A percentile compares a stretch with the other conserved stretches of the same genome.
These are phyloP conservation scores for Petaurus breviceps DNA, from an alignment of 2,113 vertebrate genomes.

Conservation along the genomic window DNA sequence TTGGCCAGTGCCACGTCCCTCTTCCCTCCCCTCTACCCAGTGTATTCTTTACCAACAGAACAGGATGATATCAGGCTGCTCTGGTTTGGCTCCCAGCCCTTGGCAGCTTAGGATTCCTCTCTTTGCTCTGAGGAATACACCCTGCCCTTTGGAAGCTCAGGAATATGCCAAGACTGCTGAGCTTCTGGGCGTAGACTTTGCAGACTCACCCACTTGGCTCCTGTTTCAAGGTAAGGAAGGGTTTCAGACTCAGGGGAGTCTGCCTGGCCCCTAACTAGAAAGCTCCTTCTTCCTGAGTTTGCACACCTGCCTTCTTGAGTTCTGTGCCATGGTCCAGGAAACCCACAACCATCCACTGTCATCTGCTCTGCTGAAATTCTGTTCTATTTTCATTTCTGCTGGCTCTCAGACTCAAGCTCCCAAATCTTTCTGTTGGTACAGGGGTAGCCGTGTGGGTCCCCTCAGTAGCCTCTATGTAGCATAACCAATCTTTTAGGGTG, in stretches of 20 bases:
- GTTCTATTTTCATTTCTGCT: not conserved
- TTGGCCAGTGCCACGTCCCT: not conserved
- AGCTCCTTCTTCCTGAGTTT: not conserved
- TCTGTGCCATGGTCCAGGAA: not conserved
- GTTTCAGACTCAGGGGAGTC: not conserved
- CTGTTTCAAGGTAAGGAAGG: not conserved
- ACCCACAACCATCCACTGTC: not conserved
- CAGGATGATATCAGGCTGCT: not conserved
- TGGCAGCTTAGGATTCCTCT: not conserved
- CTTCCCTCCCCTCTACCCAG: not conserved
- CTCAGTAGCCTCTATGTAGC: not conserved
- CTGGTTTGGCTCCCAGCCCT: not conserved
- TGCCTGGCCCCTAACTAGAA: not conserved
- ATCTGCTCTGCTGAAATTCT: not conserved
- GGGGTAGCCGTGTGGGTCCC: not conserved
- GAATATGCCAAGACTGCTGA: not conserved
- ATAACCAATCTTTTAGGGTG: not conserved
- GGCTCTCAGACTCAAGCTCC: not conserved
- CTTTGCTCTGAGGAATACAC: not conserved
- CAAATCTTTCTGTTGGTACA: not conserved
- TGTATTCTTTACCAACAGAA: not conserved
- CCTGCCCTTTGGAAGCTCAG: not conserved
- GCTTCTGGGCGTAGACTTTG: not conserved
- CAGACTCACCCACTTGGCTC: not conserved
- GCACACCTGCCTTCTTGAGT: not conserved